A percentile compares a stretch with the other conserved stretches of the same genome.
Conservation (phyloP, 2,797 vertebrate genomes). For the Lutjanus campechanus region DNA sequence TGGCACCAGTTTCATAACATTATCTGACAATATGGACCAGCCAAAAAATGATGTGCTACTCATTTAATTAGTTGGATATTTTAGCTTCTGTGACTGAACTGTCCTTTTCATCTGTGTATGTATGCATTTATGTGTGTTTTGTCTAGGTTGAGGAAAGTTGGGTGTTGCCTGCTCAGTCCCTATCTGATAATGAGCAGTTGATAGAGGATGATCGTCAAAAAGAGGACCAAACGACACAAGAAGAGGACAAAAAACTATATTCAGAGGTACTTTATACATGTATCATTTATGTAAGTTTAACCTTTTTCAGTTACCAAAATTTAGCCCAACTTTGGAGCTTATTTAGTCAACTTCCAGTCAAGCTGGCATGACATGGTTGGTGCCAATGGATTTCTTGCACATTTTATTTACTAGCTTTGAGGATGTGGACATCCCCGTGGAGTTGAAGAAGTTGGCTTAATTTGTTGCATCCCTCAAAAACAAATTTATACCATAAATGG, state of each 20-base stretch:
- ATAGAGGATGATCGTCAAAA: slow-evolving; percentile 33
- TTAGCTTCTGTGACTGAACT: background rate
- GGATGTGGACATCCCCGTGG: no score
- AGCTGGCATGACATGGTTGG: no score
- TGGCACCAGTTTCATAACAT: background rate
- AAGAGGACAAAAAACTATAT: slow-evolving; percentile 25
- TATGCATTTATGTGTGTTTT: background rate
- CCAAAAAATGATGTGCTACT: background rate
- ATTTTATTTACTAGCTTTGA: no score
- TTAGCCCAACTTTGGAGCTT: no score
- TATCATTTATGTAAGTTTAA: background rate
- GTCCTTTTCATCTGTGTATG: background rate
- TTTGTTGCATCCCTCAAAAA: background rate
- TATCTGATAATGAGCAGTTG: slow-evolving; percentile 44
- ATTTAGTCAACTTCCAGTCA: no score
- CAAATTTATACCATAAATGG: background rate
- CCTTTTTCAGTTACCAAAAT: background rate
- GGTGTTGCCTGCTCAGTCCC: slow-evolving; percentile 15
- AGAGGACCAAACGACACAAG: slow-evolving; percentile 25
- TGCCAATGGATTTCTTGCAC: no score
- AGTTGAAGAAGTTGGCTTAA: no score
- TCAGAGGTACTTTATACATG: slow-evolving; percentile 44
- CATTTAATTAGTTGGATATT: background rate
- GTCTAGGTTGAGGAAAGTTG: slow-evolving; percentile 60
- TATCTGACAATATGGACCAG: background rate